phyloP scores from a whole-genome alignment of 2,797 vertebrate species.

The Morelia viridis region DNA sequence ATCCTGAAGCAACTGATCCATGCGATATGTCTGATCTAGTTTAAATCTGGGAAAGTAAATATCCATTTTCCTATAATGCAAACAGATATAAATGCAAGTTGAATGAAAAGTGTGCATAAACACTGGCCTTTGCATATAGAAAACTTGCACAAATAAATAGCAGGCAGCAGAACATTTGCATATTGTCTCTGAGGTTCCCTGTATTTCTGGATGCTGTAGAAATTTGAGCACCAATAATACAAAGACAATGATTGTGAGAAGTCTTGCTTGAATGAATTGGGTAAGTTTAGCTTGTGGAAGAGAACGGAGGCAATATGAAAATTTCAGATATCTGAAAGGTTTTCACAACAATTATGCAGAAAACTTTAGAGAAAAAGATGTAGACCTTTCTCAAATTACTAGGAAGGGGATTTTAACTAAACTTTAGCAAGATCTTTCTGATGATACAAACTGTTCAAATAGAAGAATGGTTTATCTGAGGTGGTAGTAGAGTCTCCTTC shows the following conservation, averaged over 20 bases:
- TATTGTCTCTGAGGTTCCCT: not conserved
- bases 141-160: not conserved
- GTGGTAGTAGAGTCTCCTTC: not conserved
- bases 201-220: not conserved
- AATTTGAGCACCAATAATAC: not conserved
- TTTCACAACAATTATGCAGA: not conserved
- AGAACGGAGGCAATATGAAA: not conserved
- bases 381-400: not conserved
- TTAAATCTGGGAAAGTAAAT: slow-evolving; percentile 89
- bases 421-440: not conserved
- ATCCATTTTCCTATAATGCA: slow-evolving; percentile 80
- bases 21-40: slow-evolving; percentile 83
- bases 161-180: not conserved
- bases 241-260: not conserved
- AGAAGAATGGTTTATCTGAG: not conserved
- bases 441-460: not conserved
- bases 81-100: not conserved
- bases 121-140: not conserved
- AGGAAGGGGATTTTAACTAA: not conserved
- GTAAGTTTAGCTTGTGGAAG: not conserved
- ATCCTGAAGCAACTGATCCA: slow-evolving; percentile 81
- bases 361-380: not conserved
- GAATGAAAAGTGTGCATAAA: not conserved
- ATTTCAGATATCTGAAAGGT: not conserved
- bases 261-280: not conserved